A percentile compares a stretch with the other conserved stretches of the same genome.
Conservation (phyloP, 2,888 invertebrate species). For the Polyploca ridens region DNA sequence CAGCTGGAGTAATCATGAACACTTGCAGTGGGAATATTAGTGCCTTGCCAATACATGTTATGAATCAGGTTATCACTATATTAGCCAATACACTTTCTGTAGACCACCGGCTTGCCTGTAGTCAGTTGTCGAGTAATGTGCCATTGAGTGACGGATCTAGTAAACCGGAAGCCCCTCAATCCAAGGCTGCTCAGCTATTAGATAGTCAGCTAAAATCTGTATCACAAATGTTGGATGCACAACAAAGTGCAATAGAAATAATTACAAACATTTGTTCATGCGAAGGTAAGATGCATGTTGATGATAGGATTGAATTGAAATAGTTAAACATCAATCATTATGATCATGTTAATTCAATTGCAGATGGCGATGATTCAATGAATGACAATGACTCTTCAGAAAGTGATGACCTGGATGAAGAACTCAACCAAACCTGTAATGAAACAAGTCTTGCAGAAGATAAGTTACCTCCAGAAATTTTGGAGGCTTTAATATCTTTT, state of each 20-base stretch:
- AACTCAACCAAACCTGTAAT: constrained; percentile 72
- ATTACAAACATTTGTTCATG: constrained; percentile 88
- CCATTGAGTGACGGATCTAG: constrained; percentile 65
- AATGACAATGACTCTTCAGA: constrained; percentile 65
- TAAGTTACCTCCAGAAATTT: constrained; percentile 82
- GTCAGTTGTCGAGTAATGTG: constrained; percentile 76
- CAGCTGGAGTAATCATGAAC: constrained; percentile 85
- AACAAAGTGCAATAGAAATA: constrained; percentile 88
- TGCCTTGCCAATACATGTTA: constrained; percentile 69
- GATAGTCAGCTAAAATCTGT: constrained; percentile 79
- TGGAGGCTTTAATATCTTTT: constrained; percentile 85
- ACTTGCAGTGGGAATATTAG: constrained; percentile 72
- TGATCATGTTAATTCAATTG: constrained; percentile 20
- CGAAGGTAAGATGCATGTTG: constrained; percentile 78
- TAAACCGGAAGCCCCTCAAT: constrained; percentile 59
- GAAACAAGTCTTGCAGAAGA: constrained; percentile 69
- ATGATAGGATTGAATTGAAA: constrained; percentile 1
- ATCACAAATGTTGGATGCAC: constrained; percentile 86
- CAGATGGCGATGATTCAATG: constrained; percentile 59
- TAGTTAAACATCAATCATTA: not conserved
- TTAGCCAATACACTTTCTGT: constrained; percentile 80
- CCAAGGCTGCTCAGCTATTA: constrained; percentile 66
- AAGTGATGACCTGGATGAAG: constrained; percentile 72
- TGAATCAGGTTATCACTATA: constrained; percentile 78
- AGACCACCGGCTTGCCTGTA: constrained; percentile 80